Percentiles rank a stretch among this genome's conserved stretches.
phyloP scores from a whole-genome alignment of 2,888 invertebrate species.

The Luperina nickerlii region DNA sequence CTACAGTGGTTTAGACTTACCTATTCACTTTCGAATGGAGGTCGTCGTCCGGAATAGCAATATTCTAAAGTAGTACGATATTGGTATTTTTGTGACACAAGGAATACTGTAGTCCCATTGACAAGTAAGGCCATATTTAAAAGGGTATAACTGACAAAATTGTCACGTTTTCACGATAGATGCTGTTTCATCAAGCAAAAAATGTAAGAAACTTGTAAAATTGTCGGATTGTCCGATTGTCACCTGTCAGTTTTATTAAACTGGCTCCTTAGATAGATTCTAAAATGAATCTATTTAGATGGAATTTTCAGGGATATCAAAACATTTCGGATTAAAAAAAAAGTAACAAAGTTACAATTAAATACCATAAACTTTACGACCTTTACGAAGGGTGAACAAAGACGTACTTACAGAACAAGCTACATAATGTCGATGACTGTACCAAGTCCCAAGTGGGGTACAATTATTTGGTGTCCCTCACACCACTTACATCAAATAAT shows the following conservation, averaged over 20 bases:
- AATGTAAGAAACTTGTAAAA: too few relatives aligned
- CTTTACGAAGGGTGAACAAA: not conserved
- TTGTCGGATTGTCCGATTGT: too few relatives aligned
- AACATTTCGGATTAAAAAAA: too few relatives aligned
- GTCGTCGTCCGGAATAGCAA: constrained; percentile 19
- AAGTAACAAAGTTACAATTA: not conserved
- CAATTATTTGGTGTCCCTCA: too few relatives aligned
- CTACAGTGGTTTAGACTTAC: not conserved
- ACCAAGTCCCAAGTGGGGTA: constrained; percentile 13
- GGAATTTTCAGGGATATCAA: not conserved
- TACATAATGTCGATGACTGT: constrained; percentile 17
- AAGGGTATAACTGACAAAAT: too few relatives aligned
- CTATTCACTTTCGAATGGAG: not conserved
- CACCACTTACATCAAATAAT: constrained; percentile 24
- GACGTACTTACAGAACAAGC: not conserved
- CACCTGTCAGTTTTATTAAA: too few relatives aligned
- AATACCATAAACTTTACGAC: not conserved
- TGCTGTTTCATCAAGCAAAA: too few relatives aligned
- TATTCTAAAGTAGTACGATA: constrained; percentile 13
- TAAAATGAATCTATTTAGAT: too few relatives aligned
- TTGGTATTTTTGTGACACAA: constrained; percentile 10
- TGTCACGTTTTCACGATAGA: too few relatives aligned
- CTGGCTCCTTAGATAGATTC: too few relatives aligned
- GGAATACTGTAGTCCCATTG: not conserved
- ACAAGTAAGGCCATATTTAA: too few relatives aligned